Conservation (phyloP, 2,797 vertebrate genomes). For the Lepus townsendii region DNA sequence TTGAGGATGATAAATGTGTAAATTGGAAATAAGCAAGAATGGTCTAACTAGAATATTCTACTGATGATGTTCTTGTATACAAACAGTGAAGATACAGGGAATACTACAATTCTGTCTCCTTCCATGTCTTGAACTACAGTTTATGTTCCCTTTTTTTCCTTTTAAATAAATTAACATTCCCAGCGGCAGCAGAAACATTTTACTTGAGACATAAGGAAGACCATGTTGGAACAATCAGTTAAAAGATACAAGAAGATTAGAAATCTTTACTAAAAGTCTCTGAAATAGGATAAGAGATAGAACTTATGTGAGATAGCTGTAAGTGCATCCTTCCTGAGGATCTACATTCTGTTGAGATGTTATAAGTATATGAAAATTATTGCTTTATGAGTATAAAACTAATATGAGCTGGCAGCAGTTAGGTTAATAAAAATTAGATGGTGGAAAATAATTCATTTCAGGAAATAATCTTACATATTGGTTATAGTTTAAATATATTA, state of each 20-base stretch:
- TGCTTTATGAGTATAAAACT: not conserved
- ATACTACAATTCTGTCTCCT: not conserved
- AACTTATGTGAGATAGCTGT: not conserved
- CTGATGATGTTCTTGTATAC: not conserved
- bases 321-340: not conserved
- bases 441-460: slow-evolving; percentile 1
- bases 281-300: slow-evolving; percentile 2
- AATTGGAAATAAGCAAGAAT: not conserved
- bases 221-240: not conserved
- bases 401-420: not conserved
- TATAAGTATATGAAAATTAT: slow-evolving; percentile 20
- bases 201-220: not conserved
- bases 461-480: slow-evolving; percentile 28
- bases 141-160: not conserved
- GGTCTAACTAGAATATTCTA: not conserved
- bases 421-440: slow-evolving; percentile 48
- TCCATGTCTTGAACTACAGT: not conserved
- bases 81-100: not conserved
- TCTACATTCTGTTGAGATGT: not conserved
- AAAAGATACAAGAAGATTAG: not conserved
- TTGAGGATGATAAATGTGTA: not conserved
- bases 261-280: not conserved
- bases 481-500: slow-evolving; percentile 43
- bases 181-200: not conserved
- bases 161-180: not conserved